Base-by-base conservation (phyloP, 2,113 vertebrate species). In the Scolopax mira region DNA sequence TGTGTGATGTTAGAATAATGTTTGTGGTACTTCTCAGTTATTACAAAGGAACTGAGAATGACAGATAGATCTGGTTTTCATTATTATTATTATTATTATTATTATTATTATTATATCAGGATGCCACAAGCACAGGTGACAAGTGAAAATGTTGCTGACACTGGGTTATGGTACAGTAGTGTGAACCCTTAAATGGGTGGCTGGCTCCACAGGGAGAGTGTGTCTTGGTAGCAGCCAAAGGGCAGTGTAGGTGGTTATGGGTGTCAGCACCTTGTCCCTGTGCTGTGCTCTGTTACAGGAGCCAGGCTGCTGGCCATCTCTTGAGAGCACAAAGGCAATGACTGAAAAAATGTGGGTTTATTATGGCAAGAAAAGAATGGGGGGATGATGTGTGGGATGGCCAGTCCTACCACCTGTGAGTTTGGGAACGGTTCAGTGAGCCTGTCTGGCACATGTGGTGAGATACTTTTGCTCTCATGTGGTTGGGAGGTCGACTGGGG, bases 161-260 rank as follows among this genome's bases (percentile, higher is more conserved):
- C 58, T 10, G 3, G 55, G 65, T 66, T 51, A 18, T 0, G 0
- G 37, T 2, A 2, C 64, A 70, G 41, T 31, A n/a, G 9, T 1
- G 1, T 1, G 8, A 57, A 5, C 13, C 35, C 48, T 85, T 74
- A 28, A 41, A 28, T 17, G 41, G 5, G 35, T 52, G 0, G 0
- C 65, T 84, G 65, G 65, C 37, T 42, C 31, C 0, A 0, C 22
- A 44, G 58, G 48, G 33, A 52, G 33, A 16, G 10, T 2, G 17
- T 8, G n/a, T 31, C 81, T 65, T 57, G 8, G 28, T n/a, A 33
- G 9, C 21, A 31, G 85, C 52, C 33, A 5, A 71, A 67, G 61
- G 30, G 57, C 44, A 31, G 15, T 0, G 0, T 5, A 21, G 48
- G 13, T 64, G 18, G 17, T 13, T 81, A 14, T 28, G 46, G 31